These are phyloP conservation scores for Caerostris extrusa DNA, from an alignment of 1,140 invertebrate genomes.

Conservation along the genomic window DNA sequence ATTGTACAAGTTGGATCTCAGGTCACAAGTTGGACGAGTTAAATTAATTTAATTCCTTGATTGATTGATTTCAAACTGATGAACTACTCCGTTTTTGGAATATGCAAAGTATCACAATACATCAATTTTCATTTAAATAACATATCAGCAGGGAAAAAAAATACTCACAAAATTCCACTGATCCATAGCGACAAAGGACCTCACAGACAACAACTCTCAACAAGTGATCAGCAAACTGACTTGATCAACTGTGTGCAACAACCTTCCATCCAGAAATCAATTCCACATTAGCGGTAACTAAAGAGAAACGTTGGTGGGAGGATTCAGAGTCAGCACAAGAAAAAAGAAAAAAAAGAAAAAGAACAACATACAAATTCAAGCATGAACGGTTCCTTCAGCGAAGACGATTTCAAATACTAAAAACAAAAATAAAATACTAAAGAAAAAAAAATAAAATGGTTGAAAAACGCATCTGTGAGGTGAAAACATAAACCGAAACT, in stretches of 20 bases:
- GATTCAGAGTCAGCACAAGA: background rate
- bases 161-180: background rate
- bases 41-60: no score
- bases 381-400: background rate
- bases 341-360: background rate
- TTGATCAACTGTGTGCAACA: background rate
- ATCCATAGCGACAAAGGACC: background rate
- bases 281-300: background rate
- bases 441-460: background rate
- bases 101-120: no score
- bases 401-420: background rate
- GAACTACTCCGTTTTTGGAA: no score
- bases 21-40: no score
- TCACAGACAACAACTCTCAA: background rate
- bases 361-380: conserved; percentile 11
- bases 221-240: background rate
- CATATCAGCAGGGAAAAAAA: no score
- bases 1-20: no score
- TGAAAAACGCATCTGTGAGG: background rate
- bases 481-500: background rate
- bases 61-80: no score
- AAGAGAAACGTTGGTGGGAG: background rate
- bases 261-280: background rate
- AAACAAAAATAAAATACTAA: background rate
- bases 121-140: no score